A percentile compares a stretch with the other conserved stretches of the same genome.
phyloP scores from a whole-genome alignment of 2,797 vertebrate genomes.

The Onychomys torridus region DNA sequence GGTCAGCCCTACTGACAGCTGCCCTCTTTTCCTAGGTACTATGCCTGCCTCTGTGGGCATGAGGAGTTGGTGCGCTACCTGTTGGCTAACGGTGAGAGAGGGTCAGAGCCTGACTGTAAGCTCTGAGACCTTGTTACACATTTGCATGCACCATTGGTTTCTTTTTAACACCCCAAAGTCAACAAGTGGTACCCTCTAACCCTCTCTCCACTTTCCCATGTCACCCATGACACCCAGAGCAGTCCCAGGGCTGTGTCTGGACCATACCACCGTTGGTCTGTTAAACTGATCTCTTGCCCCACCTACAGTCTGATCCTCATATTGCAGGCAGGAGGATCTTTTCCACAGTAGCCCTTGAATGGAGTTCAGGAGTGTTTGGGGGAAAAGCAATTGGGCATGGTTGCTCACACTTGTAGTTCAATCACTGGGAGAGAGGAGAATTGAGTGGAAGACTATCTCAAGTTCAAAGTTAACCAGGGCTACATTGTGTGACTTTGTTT shows the following conservation, averaged over 20 bases:
- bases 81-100: slow-evolving; percentile 94
- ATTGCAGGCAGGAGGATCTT: neutral
- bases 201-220: neutral
- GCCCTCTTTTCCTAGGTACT: slow-evolving; percentile 90
- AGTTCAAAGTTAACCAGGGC: neutral
- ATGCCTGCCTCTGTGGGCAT: slow-evolving; percentile 97
- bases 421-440: neutral
- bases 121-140: neutral
- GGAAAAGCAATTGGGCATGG: neutral
- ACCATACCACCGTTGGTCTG: neutral
- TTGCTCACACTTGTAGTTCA: neutral
- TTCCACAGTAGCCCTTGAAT: neutral
- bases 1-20: neutral
- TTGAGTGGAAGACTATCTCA: neutral
- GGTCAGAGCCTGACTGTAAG: neutral
- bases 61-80: slow-evolving; percentile 97
- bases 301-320: neutral
- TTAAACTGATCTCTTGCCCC: neutral
- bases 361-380: neutral
- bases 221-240: neutral
- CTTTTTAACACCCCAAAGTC: neutral
- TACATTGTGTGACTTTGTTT: neutral
- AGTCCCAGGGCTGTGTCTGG: neutral
- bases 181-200: too few species aligned
- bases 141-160: neutral